Evolutionary conservation across 2,888 invertebrate species (phyloP).

Genomic region (Leucania comma): DNA sequence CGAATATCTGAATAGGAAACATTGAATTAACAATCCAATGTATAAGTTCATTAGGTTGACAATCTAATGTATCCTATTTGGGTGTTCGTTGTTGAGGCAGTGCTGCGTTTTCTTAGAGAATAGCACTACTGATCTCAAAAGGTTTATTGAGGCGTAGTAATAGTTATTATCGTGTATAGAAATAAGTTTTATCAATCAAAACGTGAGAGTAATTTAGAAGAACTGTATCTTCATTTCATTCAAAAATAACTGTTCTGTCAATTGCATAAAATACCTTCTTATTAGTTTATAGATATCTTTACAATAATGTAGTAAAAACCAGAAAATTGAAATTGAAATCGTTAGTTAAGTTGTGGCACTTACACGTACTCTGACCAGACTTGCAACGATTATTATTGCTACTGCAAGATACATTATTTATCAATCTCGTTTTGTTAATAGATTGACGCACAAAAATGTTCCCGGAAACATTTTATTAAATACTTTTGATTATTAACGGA

Average conservation of each 20-base stretch:
- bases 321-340: neutral
- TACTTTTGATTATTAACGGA: neutral
- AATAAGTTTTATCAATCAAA: neutral
- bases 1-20: no score
- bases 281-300: neutral
- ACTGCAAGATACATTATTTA: conserved; percentile 84
- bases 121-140: conserved; percentile 44
- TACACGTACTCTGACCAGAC: conserved; percentile 85
- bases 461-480: neutral
- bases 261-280: neutral
- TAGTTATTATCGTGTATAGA: conserved; percentile 4
- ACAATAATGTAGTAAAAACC: neutral
- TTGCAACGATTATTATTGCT: conserved; percentile 85
- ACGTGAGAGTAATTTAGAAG: neutral
- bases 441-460: neutral
- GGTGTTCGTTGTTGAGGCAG: no score
- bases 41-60: no score
- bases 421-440: conserved; percentile 12
- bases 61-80: no score
- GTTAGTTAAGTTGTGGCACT: conserved; percentile 64
- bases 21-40: no score
- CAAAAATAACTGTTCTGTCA: neutral
- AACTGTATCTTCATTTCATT: no score
- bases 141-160: conserved; percentile 35
- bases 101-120: no score